phyloP scores from a whole-genome alignment of 2,113 vertebrate genomes.

The Ploceus nigricollis region DNA sequence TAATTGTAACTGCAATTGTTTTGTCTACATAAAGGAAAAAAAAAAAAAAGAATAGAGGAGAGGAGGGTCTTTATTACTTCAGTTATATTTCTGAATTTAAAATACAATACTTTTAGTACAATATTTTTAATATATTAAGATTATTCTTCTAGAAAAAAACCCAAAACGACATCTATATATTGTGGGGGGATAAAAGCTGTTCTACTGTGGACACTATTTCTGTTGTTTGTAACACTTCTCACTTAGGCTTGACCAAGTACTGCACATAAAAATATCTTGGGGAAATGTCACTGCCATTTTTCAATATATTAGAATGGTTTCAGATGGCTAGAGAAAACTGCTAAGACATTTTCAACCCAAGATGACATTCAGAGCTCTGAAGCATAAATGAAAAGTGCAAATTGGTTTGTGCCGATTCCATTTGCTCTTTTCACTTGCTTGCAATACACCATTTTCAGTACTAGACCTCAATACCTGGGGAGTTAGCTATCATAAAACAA shows the following conservation, averaged over 20 bases:
- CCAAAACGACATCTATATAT: fast-evolving
- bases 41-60: background rate
- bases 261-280: background rate
- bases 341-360: slow-evolving; percentile 27
- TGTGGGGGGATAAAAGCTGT: fast-evolving
- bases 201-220: background rate
- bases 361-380: slow-evolving; percentile 53
- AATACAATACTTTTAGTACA: background rate
- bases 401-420: slow-evolving; percentile 37
- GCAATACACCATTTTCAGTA: background rate
- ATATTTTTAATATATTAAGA: background rate
- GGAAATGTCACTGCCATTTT: slow-evolving; percentile 43
- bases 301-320: slow-evolving; percentile 29
- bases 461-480: background rate
- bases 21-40: background rate
- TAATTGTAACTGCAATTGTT: background rate
- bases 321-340: slow-evolving; percentile 39
- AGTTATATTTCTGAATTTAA: background rate
- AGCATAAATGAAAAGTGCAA: slow-evolving; percentile 32
- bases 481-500: slow-evolving; percentile 17
- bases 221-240: background rate
- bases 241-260: background rate
- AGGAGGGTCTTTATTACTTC: background rate
- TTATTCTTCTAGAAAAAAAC: background rate
- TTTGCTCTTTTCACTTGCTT: slow-evolving; percentile 38